A percentile compares a stretch with the other conserved stretches of the same genome.
Evolutionary conservation across 1,140 invertebrate species (phyloP).

Genomic region (Lepidurus couesii): DNA sequence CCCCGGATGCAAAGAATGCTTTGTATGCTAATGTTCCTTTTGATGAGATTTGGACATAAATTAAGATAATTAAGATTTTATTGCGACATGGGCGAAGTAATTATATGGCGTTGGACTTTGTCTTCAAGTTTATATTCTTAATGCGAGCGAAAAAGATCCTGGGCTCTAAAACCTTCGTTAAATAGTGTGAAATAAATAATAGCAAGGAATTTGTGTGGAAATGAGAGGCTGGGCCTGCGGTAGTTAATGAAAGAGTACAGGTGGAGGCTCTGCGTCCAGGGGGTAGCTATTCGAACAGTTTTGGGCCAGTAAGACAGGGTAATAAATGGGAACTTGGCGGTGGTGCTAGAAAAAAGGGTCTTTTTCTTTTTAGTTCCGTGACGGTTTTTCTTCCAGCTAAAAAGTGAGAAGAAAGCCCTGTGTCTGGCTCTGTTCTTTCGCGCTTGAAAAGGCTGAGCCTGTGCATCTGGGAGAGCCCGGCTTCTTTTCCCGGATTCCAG

Average conservation of each 20-base stretch:
- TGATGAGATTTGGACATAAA: too few species aligned
- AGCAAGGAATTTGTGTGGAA: too few species aligned
- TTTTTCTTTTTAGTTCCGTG: not conserved
- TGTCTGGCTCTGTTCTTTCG: not conserved
- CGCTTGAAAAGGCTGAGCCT: not conserved
- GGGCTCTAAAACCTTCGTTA: too few species aligned
- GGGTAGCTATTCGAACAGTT: not conserved
- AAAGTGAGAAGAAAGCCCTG: not conserved
- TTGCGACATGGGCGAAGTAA: too few species aligned
- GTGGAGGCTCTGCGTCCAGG: not conserved
- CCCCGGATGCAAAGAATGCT: too few species aligned
- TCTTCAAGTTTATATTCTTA: too few species aligned
- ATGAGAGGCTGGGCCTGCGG: not conserved
- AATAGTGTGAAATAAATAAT: too few species aligned
- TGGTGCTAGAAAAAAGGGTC: not conserved
- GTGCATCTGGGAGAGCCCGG: constrained; percentile 15
- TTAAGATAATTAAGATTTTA: too few species aligned
- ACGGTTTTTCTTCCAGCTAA: not conserved
- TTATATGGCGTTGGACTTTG: too few species aligned
- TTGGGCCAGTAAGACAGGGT: constrained; percentile 3
- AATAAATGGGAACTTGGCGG: not conserved
- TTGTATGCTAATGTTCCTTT: too few species aligned
- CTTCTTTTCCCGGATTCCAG: constrained; percentile 13
- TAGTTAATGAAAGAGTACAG: not conserved
- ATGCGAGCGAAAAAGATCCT: too few species aligned